Evolutionary conservation across 2,888 invertebrate genomes (phyloP).

Genomic region (Octonoba sinensis): DNA sequence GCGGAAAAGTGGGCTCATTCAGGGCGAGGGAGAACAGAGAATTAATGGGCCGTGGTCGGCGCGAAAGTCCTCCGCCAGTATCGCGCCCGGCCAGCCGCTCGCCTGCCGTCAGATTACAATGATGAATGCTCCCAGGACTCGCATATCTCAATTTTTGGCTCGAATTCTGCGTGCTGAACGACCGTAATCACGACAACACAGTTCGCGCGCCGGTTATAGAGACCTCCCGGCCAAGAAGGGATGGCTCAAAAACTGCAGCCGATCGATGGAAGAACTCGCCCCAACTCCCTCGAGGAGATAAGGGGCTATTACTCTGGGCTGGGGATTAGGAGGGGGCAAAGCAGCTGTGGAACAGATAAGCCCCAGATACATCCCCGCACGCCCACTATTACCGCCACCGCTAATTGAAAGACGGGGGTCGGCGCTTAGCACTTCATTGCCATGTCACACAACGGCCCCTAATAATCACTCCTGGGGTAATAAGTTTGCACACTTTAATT

Average conservation of each 20-base stretch:
- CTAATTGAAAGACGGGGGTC: constrained; percentile 52
- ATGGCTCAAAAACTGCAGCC: constrained; percentile 31
- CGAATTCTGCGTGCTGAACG: constrained; percentile 46
- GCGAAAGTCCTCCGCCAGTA: constrained; percentile 42
- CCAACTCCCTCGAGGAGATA: constrained; percentile 49
- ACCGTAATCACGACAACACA: constrained; percentile 60
- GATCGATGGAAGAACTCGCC: background rate
- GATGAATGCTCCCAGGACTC: constrained; percentile 64
- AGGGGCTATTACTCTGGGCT: constrained; percentile 44
- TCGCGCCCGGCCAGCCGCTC: constrained; percentile 62
- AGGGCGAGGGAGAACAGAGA: constrained; percentile 32
- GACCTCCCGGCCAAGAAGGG: constrained; percentile 25
- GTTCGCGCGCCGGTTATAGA: constrained; percentile 43
- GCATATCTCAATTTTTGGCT: constrained; percentile 65
- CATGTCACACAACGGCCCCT: constrained; percentile 20
- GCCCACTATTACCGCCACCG: constrained; percentile 59
- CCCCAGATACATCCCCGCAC: constrained; percentile 51
- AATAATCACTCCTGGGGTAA: constrained; percentile 27
- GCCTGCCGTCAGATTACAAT: constrained; percentile 64
- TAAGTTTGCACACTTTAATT: constrained; percentile 39
- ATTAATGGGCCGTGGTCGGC: constrained; percentile 62
- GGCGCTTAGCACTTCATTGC: constrained; percentile 43
- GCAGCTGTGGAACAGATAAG: constrained; percentile 61
- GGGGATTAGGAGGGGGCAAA: constrained; percentile 52
- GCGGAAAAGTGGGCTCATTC: background rate